phyloP scores from a whole-genome alignment of 2,888 invertebrate species.

The Eretmocerus hayati region DNA sequence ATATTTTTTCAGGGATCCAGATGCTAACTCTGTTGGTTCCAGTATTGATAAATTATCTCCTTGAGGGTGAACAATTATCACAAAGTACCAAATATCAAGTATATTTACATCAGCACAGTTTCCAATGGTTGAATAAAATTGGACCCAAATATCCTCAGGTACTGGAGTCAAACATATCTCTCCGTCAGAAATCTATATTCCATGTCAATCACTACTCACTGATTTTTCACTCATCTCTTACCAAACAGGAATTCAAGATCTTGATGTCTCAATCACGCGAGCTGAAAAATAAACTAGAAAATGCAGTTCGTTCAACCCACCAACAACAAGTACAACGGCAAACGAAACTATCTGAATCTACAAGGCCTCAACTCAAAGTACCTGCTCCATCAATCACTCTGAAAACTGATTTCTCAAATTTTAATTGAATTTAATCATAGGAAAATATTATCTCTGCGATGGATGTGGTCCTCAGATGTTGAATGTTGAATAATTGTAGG shows the following conservation, averaged over 20 bases:
- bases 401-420: constrained; percentile 93
- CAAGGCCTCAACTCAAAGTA: constrained; percentile 40
- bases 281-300: constrained; percentile 74
- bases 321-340: constrained; percentile 56
- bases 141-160: constrained; percentile 89
- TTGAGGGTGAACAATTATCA: constrained; percentile 60
- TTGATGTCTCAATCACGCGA: constrained; percentile 80
- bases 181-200: no score
- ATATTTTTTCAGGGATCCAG: constrained; percentile 64
- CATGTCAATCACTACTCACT: not conserved
- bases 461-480: no score
- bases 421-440: constrained; percentile 55
- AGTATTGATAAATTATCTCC: constrained; percentile 77
- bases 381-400: constrained; percentile 74
- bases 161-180: no score
- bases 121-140: constrained; percentile 84
- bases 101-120: constrained; percentile 78
- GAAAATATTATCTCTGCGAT: no score
- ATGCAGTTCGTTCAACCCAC: constrained; percentile 68
- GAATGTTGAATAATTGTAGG: no score
- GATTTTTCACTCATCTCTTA: not conserved
- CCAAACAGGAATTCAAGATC: constrained; percentile 72
- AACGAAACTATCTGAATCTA: constrained; percentile 36
- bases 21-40: constrained; percentile 86
- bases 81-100: constrained; percentile 58